These are phyloP conservation scores for Silurus glanis DNA, from an alignment of 2,113 vertebrate genomes.

Conservation along the genomic window DNA sequence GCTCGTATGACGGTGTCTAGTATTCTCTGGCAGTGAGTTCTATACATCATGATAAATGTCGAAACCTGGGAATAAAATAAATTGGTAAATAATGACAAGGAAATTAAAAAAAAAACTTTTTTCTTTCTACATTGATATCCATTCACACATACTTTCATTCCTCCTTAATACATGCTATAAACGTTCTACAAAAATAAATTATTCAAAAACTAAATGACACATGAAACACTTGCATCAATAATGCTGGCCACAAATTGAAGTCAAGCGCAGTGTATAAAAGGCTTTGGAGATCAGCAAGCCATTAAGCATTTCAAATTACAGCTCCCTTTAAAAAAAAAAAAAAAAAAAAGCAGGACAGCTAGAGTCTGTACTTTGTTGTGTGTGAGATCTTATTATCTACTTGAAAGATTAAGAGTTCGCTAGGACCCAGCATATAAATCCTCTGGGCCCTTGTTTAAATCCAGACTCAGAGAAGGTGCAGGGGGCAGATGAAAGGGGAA, in stretches of 20 bases:
- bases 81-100: constrained; percentile 18
- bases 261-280: constrained; percentile 61
- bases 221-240: constrained; percentile 63
- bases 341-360: constrained; percentile 64
- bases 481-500: constrained; percentile 70
- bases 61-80: constrained; percentile 80
- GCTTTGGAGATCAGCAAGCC: constrained; percentile 76
- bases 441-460: constrained; percentile 73
- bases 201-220: constrained; percentile 70
- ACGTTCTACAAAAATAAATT: constrained; percentile 45
- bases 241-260: constrained; percentile 63
- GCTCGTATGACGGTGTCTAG: constrained; percentile 98
- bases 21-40: constrained; percentile 99
- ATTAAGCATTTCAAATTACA: constrained; percentile 76
- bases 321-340: constrained; percentile 62
- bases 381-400: constrained; percentile 77
- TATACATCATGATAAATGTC: constrained; percentile 99
- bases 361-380: constrained; percentile 73
- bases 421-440: constrained; percentile 77
- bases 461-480: constrained; percentile 65
- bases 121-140: background rate
- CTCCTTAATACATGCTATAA: background rate
- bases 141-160: constrained; percentile 4
- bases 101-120: background rate
- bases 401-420: constrained; percentile 77